These are phyloP conservation scores for Bombus ignitus DNA, from an alignment of 1,140 invertebrate species.

Conservation along the genomic window DNA sequence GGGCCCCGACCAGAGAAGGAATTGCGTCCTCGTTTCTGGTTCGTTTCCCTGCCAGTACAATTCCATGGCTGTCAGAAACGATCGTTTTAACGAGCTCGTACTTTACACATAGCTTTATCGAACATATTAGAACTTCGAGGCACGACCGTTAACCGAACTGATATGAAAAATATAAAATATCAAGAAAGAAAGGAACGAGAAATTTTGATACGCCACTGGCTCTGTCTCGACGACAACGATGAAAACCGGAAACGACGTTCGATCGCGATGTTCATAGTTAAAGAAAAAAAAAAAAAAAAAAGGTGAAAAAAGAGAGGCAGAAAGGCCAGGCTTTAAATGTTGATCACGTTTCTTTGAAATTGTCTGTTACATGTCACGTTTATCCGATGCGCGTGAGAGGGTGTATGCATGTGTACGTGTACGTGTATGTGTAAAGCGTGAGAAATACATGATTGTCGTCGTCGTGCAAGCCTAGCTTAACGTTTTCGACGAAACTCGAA, in stretches of 20 bases:
- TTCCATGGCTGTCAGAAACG: not conserved
- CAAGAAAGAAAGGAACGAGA: not conserved
- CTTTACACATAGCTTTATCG: not conserved
- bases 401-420: not conserved
- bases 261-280: not conserved
- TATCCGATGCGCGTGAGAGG: not conserved
- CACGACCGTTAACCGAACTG: not conserved
- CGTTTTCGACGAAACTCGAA: constrained; percentile 23
- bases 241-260: not conserved
- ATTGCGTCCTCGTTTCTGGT: not conserved
- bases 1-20: not conserved
- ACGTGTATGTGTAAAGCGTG: not conserved
- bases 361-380: constrained; percentile 12
- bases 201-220: not conserved
- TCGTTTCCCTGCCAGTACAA: not conserved
- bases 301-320: not conserved
- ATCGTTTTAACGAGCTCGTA: not conserved
- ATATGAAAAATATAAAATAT: not conserved
- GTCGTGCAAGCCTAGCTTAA: constrained; percentile 31
- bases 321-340: constrained; percentile 27
- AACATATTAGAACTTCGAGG: not conserved
- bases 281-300: not conserved
- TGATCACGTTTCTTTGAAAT: constrained; percentile 26
- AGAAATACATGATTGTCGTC: not conserved
- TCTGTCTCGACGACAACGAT: constrained; percentile 5